These are phyloP conservation scores for Dipodomys stephensi DNA, from an alignment of 2,113 vertebrate species.

Conservation along the genomic window DNA sequence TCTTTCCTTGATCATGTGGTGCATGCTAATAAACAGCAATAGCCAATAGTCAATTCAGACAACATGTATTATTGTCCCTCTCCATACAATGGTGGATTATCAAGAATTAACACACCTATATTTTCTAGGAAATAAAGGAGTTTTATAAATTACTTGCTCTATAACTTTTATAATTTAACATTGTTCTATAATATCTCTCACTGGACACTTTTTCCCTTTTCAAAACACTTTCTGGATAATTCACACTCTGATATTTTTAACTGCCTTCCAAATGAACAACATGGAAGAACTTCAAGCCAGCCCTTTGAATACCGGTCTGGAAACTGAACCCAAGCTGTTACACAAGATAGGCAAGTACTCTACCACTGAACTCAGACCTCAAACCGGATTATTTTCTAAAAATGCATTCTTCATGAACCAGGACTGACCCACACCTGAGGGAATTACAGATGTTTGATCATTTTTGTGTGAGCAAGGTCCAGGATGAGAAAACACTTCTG, in stretches of 20 bases:
- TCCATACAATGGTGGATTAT: background rate
- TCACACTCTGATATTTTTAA: conserved; percentile 30
- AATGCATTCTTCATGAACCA: conserved; percentile 47
- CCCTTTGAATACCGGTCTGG: background rate
- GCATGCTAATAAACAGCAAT: background rate
- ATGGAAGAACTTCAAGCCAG: conserved; percentile 40
- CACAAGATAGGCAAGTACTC: background rate
- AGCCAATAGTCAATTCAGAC: background rate
- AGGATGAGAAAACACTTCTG: background rate
- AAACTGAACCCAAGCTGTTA: background rate
- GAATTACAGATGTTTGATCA: conserved; percentile 26
- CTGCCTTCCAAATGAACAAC: background rate
- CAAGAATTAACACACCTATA: background rate
- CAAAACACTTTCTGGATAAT: conserved; percentile 17
- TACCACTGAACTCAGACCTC: background rate
- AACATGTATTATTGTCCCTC: background rate
- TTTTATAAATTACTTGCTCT: background rate
- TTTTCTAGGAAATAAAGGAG: background rate
- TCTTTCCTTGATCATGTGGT: background rate
- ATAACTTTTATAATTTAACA: background rate
- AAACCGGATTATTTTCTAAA: background rate
- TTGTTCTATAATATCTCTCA: background rate
- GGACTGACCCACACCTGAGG: background rate
- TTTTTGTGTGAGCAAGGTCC: conserved; percentile 31
- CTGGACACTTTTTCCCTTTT: background rate